A percentile compares a stretch with the other conserved stretches of the same genome.
phyloP scores from a whole-genome alignment of 2,888 invertebrate species.

The Pterobdella sp. region DNA sequence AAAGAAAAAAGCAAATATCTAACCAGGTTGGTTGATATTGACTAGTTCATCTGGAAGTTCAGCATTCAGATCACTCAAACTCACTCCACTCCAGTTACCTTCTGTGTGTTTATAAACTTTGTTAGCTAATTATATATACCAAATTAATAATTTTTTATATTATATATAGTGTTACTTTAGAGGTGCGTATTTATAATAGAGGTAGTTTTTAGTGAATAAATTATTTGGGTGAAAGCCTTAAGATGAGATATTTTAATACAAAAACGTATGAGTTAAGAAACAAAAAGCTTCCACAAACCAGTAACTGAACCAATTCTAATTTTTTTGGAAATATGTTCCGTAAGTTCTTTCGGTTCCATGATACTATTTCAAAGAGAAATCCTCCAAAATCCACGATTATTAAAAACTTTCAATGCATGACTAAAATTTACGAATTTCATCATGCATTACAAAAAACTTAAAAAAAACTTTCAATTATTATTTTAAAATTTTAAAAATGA shows the following conservation, averaged over 20 bases:
- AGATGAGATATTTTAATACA: no score
- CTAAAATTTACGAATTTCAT: neutral
- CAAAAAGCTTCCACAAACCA: no score
- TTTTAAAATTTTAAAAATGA: neutral
- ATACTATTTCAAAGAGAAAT: neutral
- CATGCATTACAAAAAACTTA: neutral
- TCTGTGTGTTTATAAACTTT: neutral
- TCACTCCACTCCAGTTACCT: neutral
- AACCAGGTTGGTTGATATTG: constrained; percentile 6
- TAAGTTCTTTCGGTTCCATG: neutral
- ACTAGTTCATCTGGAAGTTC: constrained; percentile 9
- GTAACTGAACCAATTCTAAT: neutral
- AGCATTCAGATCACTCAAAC: constrained; percentile 7
- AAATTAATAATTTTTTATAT: neutral
- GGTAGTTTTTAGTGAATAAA: no score
- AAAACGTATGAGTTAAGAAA: no score
- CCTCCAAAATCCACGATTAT: constrained; percentile 4
- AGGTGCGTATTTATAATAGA: no score
- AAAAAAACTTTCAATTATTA: neutral
- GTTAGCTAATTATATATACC: neutral
- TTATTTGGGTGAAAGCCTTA: no score
- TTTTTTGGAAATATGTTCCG: neutral
- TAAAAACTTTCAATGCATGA: neutral
- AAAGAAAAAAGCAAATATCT: neutral
- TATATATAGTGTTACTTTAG: no score